A percentile compares a stretch with the other conserved stretches of the same genome.
phyloP scores from a whole-genome alignment of 2,797 vertebrate species.

The Denticeps clupeoides region DNA sequence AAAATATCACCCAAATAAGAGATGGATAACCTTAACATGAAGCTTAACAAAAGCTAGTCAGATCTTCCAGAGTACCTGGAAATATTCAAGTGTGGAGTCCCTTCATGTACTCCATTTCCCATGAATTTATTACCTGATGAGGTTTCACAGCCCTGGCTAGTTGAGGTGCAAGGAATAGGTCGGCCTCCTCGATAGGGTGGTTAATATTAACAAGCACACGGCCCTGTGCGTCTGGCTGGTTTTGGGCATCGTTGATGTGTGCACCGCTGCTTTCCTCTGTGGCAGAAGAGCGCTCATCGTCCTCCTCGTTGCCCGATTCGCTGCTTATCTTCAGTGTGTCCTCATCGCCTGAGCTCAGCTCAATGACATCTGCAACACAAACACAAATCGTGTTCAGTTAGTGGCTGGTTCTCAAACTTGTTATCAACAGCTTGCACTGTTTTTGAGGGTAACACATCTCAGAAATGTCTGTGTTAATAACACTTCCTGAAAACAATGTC shows the following conservation, averaged over 20 bases:
- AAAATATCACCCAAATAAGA: too few species aligned
- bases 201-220: slow-evolving; percentile 91
- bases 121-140: slow-evolving; percentile 72
- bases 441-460: too few species aligned
- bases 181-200: slow-evolving; percentile 89
- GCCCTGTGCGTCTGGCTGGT: slow-evolving; percentile 81
- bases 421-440: too few species aligned
- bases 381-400: too few species aligned
- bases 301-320: slow-evolving; percentile 75
- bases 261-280: slow-evolving; percentile 87
- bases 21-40: too few species aligned
- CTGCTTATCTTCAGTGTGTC: slow-evolving; percentile 83
- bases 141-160: slow-evolving; percentile 89
- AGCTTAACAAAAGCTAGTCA: too few species aligned
- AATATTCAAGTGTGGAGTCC: too few species aligned
- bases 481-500: too few species aligned
- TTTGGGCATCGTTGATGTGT: slow-evolving; percentile 84
- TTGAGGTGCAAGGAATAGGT: slow-evolving; percentile 86
- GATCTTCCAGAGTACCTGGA: too few species aligned
- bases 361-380: slow-evolving; percentile 95
- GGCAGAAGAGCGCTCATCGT: slow-evolving; percentile 60
- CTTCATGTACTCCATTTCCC: too few species aligned
- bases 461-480: too few species aligned
- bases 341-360: slow-evolving; percentile 93
- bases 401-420: too few species aligned